These are phyloP conservation scores for Strigamia maritima DNA, from an alignment of 2,888 invertebrate species.

Conservation along the genomic window DNA sequence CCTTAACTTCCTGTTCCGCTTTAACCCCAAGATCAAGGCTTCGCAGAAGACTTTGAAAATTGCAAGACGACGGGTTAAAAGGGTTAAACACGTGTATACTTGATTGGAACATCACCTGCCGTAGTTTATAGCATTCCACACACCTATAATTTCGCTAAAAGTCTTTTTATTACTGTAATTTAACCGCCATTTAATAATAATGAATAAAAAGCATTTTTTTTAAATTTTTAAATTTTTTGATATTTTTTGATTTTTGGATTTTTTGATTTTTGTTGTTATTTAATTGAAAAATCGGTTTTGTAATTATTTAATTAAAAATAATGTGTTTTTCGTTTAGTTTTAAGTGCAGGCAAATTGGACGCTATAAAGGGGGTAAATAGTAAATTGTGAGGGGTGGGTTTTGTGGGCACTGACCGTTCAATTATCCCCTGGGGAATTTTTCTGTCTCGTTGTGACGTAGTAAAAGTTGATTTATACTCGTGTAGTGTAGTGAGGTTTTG, in stretches of 20 bases:
- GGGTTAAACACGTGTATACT: background rate
- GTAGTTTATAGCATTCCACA: too few species aligned
- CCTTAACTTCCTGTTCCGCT: conserved; percentile 4
- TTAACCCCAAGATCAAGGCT: background rate
- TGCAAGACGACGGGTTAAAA: background rate
- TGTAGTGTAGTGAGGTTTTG: background rate
- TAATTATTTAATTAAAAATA: too few species aligned
- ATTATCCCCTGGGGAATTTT: background rate
- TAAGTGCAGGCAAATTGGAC: background rate
- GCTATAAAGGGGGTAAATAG: background rate
- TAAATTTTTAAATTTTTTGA: too few species aligned
- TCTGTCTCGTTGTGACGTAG: background rate
- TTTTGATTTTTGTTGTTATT: background rate
- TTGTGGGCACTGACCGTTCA: conserved; percentile 4
- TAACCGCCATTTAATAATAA: too few species aligned
- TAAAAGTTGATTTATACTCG: background rate
- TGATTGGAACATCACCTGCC: too few species aligned
- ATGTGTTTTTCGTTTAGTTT: background rate
- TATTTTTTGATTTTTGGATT: background rate
- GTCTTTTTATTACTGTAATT: too few species aligned
- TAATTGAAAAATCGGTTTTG: background rate
- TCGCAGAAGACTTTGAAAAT: background rate
- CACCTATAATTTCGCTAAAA: too few species aligned
- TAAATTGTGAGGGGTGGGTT: background rate
- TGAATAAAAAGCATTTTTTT: too few species aligned